Evolutionary conservation across 2,888 invertebrate species (phyloP).

Genomic region (Harpalus rufipes): DNA sequence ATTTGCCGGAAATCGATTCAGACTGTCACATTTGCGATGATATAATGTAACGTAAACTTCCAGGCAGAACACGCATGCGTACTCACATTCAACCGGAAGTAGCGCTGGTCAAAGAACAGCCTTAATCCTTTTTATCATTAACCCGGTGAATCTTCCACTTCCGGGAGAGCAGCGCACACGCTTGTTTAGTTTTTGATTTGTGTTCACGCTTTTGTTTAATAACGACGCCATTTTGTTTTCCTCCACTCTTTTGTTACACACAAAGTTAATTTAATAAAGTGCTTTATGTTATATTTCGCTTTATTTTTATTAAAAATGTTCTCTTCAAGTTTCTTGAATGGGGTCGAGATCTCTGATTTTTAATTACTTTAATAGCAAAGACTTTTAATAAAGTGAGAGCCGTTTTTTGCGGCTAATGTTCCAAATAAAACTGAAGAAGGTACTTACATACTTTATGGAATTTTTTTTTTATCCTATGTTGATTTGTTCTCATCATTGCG

Average conservation of each 20-base stretch:
- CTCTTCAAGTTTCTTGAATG: slow-evolving; percentile 49
- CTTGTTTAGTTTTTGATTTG: slow-evolving; percentile 58
- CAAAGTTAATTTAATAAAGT: slow-evolving; percentile 56
- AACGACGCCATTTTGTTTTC: slow-evolving; percentile 55
- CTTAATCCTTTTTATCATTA: slow-evolving; percentile 72
- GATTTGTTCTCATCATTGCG: no score
- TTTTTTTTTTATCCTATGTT: no score
- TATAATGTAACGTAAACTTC: slow-evolving; percentile 65
- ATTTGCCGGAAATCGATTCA: slow-evolving; percentile 65
- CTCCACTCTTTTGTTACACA: slow-evolving; percentile 42
- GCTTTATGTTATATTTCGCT: slow-evolving; percentile 45
- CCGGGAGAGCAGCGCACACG: slow-evolving; percentile 30
- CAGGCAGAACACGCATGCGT: slow-evolving; percentile 23
- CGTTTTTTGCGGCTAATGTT: slow-evolving; percentile 26
- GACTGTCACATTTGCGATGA: slow-evolving; percentile 65
- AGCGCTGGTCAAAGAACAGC: slow-evolving; percentile 71
- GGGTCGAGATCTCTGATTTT: slow-evolving; percentile 40
- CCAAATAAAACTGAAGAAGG: not conserved
- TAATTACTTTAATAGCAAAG: slow-evolving; percentile 44
- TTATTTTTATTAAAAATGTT: slow-evolving; percentile 54
- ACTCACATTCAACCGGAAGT: not conserved
- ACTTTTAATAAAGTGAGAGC: slow-evolving; percentile 60
- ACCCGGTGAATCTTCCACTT: slow-evolving; percentile 71
- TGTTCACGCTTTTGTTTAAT: slow-evolving; percentile 49
- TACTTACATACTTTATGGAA: not conserved